phyloP scores from a whole-genome alignment of 2,797 vertebrate genomes.

The Pseudochaenichthys georgianus region DNA sequence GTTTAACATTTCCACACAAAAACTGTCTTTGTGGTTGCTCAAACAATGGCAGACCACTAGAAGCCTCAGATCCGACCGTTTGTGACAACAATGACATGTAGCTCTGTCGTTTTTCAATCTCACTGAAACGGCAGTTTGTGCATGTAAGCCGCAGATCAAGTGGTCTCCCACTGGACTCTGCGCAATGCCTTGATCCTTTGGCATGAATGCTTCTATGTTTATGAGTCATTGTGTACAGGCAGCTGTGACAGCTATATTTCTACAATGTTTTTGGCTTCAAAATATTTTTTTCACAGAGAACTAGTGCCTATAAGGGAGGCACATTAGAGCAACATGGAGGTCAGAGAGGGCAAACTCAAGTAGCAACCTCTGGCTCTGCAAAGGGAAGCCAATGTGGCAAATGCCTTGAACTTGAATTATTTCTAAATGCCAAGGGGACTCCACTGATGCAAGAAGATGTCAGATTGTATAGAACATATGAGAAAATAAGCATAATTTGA shows the following conservation, averaged over 20 bases:
- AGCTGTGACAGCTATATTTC: background rate
- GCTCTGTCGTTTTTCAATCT: constrained; percentile 35
- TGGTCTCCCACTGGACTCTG: constrained; percentile 32
- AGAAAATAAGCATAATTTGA: too few relatives aligned
- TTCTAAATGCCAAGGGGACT: too few relatives aligned
- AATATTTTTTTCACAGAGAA: background rate
- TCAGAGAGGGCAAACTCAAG: too few relatives aligned
- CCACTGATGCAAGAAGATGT: too few relatives aligned
- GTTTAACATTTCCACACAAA: constrained; percentile 84
- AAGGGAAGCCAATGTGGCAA: too few relatives aligned
- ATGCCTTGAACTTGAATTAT: too few relatives aligned
- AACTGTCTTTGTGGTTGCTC: constrained; percentile 66
- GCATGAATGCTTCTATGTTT: constrained; percentile 1
- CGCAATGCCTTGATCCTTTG: constrained; percentile 34
- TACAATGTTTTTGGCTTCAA: background rate
- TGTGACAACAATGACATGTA: constrained; percentile 61
- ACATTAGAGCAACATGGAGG: background rate
- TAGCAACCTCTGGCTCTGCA: too few relatives aligned
- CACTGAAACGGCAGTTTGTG: constrained; percentile 54
- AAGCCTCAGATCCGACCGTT: constrained; percentile 61
- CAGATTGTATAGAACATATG: too few relatives aligned
- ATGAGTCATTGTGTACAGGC: constrained; percentile 12
- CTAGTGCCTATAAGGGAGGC: background rate
- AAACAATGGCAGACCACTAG: constrained; percentile 65
- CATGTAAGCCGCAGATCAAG: constrained; percentile 70